Evolutionary conservation across 2,797 vertebrate species (phyloP), one percentile per base, ranked within the genome.

Genomic region (Tragelaphus oryx): DNA sequence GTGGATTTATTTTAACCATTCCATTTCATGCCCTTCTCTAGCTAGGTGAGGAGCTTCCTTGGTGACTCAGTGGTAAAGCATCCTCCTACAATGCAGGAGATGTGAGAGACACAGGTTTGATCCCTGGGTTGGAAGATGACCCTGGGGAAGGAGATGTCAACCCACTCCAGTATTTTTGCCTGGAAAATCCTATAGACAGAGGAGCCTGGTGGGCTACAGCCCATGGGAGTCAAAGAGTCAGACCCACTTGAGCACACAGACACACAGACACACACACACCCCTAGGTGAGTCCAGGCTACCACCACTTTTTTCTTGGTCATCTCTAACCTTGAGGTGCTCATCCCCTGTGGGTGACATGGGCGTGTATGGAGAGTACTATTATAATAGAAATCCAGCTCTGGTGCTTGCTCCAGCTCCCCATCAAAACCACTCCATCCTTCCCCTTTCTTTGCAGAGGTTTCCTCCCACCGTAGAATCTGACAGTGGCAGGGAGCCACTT

Each of bases 221-320:
- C 59, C 17, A 68, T 22, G 62, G n/a, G 2, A 18, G n/a, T 68
- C 62, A 37, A 37, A 68, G 62, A 68, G 18, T 68, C 9, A 1
- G n/a, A 68, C n/a, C 62, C n/a, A 3, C 0, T 0, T 68, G 18
- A 20, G n/a, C n/a, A 3, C 62, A 20, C 17, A 20, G 1, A n/a
- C 30, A 9, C 60, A 62, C 16, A n/a, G 16, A 33, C 60, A 60
- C 28, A 60, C 59, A 60, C 28, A 14, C 59, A 6, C 59, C 9
- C 17, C 24, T 10, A n/a, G 89, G 48, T 68, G 83, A 48, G 94
- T 84, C 87, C 9, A 20, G 75, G 60, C 80, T 33, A 3, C 28
- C 20, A 24, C 20, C 0, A 1, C 14, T 18, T 86, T 62, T 37
- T 26, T 84, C 60, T 13, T 3, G 12, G 48, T 82, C 1, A 1